Evolutionary conservation across 2,113 vertebrate genomes (phyloP).

Genomic region (Oryzias curvinotus): DNA sequence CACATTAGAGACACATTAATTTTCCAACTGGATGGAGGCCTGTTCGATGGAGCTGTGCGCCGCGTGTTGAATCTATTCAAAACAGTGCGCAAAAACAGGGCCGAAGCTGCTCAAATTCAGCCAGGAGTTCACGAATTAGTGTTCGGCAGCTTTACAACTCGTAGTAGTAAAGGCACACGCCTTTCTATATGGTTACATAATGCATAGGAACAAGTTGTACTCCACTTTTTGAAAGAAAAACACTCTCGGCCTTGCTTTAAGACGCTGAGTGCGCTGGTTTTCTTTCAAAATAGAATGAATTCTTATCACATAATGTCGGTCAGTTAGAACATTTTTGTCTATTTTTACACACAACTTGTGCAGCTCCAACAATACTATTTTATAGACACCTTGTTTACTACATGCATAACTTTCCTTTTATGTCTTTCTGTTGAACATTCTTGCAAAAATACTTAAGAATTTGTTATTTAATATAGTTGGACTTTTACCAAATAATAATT

Average conservation of each 20-base stretch:
- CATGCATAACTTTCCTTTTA: too few species aligned
- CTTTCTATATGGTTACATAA: conserved; percentile 67
- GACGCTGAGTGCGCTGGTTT: neutral
- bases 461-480: too few species aligned
- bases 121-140: conserved; percentile 11
- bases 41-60: conserved; percentile 16
- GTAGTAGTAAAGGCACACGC: conserved; percentile 62
- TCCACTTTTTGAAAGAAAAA: conserved; percentile 43
- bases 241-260: neutral
- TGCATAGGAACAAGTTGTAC: conserved; percentile 73
- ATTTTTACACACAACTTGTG: too few species aligned
- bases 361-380: too few species aligned
- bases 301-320: too few species aligned
- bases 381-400: too few species aligned
- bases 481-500: too few species aligned
- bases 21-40: conserved; percentile 41
- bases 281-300: neutral
- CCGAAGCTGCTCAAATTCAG: conserved; percentile 15
- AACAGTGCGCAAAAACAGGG: conserved; percentile 26
- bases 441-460: too few species aligned
- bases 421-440: too few species aligned
- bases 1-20: conserved; percentile 41
- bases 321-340: too few species aligned
- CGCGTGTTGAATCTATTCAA: conserved; percentile 5
- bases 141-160: conserved; percentile 55